Evolutionary conservation across 2,888 invertebrate genomes (phyloP).

Genomic region (Drosophila kuntzei): DNA sequence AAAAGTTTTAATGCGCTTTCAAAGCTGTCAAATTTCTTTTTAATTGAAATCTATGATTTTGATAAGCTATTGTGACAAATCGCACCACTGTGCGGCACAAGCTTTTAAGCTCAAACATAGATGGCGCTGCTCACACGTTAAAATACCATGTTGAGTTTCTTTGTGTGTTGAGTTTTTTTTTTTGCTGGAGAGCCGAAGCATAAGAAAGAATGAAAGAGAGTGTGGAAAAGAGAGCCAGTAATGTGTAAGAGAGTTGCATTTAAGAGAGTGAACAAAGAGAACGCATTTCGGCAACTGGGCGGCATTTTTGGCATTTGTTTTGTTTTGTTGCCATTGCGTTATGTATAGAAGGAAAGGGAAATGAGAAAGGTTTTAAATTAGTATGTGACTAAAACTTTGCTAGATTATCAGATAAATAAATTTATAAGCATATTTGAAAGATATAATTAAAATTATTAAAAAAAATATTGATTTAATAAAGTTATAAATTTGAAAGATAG

Average conservation of each 20-base stretch:
- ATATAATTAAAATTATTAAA: too few relatives aligned
- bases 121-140: conserved; percentile 5
- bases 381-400: not conserved
- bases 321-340: conserved; percentile 2
- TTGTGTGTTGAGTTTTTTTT: conserved; percentile 16
- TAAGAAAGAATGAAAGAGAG: not conserved
- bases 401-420: not conserved
- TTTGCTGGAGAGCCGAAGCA: not conserved
- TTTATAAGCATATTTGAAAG: too few relatives aligned
- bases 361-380: too few relatives aligned
- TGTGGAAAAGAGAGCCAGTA: not conserved
- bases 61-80: not conserved
- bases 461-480: too few relatives aligned
- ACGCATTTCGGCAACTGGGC: not conserved
- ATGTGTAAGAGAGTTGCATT: not conserved
- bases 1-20: too few relatives aligned
- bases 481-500: too few relatives aligned
- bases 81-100: not conserved
- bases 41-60: too few relatives aligned
- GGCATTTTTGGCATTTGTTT: conserved; percentile 16
- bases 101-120: conserved; percentile 8
- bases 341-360: not conserved
- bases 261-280: conserved; percentile 7
- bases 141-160: conserved; percentile 2
- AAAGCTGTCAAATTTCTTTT: too few relatives aligned